Percentiles rank a stretch among this genome's conserved stretches.
phyloP scores from a whole-genome alignment of 2,113 vertebrate genomes.

The Channa argus region DNA sequence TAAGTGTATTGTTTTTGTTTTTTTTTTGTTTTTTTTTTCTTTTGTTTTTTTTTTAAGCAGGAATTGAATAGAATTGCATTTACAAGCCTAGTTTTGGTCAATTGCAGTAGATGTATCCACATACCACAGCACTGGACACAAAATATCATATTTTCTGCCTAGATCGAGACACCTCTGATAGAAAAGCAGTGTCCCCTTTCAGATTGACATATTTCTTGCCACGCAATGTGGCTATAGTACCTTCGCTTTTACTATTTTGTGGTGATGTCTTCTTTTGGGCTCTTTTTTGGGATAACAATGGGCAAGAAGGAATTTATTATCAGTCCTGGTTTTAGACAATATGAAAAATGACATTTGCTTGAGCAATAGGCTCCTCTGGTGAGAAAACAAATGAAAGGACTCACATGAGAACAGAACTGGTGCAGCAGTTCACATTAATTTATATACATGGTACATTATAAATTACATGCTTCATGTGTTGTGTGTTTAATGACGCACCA shows the following conservation, averaged over 20 bases:
- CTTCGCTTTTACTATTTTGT: background rate
- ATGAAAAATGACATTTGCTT: too few relatives aligned
- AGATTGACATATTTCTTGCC: background rate
- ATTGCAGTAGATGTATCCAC: background rate
- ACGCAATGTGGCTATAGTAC: background rate
- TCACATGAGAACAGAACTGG: background rate
- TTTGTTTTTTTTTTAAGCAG: too few relatives aligned
- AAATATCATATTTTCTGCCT: background rate
- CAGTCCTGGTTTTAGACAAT: background rate
- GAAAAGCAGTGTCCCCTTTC: too few relatives aligned
- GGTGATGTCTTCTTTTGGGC: background rate
- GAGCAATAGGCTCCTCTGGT: background rate
- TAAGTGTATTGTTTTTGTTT: too few relatives aligned
- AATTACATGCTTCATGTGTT: background rate
- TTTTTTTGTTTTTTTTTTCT: too few relatives aligned
- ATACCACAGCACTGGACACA: background rate
- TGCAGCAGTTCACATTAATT: background rate
- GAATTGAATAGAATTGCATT: background rate
- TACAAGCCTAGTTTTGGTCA: background rate
- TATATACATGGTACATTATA: background rate
- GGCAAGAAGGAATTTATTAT: background rate
- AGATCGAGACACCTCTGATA: background rate
- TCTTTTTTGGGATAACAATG: background rate
- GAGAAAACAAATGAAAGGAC: background rate
- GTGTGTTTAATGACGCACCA: background rate